These are phyloP conservation scores for Dunckerocampus dactyliophorus DNA, from an alignment of 2,113 vertebrate species.

Conservation along the genomic window DNA sequence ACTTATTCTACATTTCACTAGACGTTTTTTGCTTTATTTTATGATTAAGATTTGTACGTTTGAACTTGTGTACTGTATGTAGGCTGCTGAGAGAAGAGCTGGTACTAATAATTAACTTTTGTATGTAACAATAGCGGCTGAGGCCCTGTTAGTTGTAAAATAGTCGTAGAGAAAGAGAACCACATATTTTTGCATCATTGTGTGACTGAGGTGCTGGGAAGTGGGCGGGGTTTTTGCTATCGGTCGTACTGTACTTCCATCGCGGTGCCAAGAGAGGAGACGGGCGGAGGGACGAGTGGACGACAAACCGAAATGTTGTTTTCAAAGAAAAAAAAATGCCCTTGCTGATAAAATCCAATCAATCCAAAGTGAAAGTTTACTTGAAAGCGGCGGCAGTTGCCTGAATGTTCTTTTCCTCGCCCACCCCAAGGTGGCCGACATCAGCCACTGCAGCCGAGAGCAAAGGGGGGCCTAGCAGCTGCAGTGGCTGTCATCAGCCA, in stretches of 20 bases:
- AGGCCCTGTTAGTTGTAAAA: constrained; percentile 50
- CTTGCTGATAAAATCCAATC: constrained; percentile 11
- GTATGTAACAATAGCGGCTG: constrained; percentile 39
- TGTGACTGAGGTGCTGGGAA: constrained; percentile 49
- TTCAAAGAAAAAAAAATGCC: neutral
- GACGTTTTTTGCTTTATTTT: neutral
- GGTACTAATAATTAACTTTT: constrained; percentile 63
- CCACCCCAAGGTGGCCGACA: constrained; percentile 24
- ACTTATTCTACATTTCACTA: neutral
- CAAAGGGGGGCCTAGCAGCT: constrained; percentile 17
- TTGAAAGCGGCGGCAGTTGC: constrained; percentile 58
- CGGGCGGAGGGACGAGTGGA: neutral
- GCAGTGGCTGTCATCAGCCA: constrained; percentile 23
- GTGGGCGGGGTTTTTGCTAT: constrained; percentile 31
- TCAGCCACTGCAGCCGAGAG: constrained; percentile 29
- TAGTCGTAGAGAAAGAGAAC: constrained; percentile 64
- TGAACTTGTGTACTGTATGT: constrained; percentile 37
- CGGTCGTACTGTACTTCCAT: constrained; percentile 26
- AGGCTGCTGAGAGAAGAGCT: constrained; percentile 34
- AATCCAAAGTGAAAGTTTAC: constrained; percentile 49
- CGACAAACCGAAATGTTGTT: neutral
- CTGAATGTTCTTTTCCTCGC: constrained; percentile 37
- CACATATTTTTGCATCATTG: constrained; percentile 69
- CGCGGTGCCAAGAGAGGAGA: neutral
- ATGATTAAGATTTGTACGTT: constrained; percentile 31